Conservation (phyloP, 2,888 invertebrate species). For the Eugnorisma glareosa region DNA sequence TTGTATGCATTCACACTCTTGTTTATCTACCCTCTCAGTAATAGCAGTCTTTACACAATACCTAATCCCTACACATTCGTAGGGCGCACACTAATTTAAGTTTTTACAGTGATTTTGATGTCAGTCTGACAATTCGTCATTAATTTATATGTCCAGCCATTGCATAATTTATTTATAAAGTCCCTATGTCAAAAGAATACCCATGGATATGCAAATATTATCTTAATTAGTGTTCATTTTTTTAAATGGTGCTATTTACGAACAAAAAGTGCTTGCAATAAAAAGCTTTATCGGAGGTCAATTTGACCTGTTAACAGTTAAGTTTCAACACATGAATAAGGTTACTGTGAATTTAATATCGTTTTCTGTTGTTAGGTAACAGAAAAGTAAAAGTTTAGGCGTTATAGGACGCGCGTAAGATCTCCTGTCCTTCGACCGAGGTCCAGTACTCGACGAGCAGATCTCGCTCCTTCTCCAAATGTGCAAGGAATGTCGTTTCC, state of each 20-base stretch:
- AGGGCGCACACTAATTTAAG: conserved; percentile 33
- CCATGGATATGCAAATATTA: conserved; percentile 30
- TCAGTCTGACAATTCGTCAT: conserved; percentile 65
- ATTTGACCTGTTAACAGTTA: conserved; percentile 16
- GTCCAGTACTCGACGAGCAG: conserved; percentile 94
- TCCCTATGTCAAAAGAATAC: conserved; percentile 35
- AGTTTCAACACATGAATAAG: conserved; percentile 31
- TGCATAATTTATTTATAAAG: conserved; percentile 11
- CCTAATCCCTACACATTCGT: conserved; percentile 35
- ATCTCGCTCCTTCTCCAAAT: conserved; percentile 92
- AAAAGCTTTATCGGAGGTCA: conserved; percentile 18
- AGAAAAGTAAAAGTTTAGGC: conserved; percentile 39
- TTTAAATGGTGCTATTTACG: conserved; percentile 20
- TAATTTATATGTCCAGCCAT: conserved; percentile 35
- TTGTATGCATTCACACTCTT: conserved; percentile 38
- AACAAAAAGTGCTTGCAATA: conserved; percentile 16
- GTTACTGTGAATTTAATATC: conserved; percentile 22
- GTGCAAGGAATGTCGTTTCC: conserved; percentile 91
- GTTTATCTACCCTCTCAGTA: conserved; percentile 40
- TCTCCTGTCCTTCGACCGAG: conserved; percentile 92
- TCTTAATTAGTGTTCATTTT: background rate
- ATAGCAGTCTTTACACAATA: conserved; percentile 65
- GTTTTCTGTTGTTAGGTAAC: conserved; percentile 8
- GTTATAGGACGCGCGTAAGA: conserved; percentile 72
- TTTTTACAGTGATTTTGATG: conserved; percentile 62